Base-by-base conservation (phyloP, 2,888 invertebrate genomes). In the Trileptium ribeirensis region DNA sequence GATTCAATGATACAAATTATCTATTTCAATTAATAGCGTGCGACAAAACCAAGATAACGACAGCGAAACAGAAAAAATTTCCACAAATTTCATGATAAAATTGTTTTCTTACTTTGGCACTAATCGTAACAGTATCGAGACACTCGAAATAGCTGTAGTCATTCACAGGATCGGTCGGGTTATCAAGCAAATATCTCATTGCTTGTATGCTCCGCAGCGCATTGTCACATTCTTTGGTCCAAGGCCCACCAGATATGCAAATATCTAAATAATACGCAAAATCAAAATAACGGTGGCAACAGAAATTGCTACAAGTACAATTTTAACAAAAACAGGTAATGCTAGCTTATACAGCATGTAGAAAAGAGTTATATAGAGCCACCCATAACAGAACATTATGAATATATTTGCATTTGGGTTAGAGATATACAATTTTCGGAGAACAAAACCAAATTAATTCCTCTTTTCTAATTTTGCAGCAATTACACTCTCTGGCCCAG, bases 191-290 rank as follows among this genome's bases (percentile, higher is more conserved):
- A 0, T 94, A 93, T 33, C 93, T 92, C 89, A 94, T 92, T 81
- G 94, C 89, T 89, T 94, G 94, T 82, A 98, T 96, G 89, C 94
- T 94, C 84, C 97, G 91, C 80, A 97, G 93, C 0, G 97, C 97
- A 85, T 94, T 96, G 88, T 95, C 96, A 90, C 98, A 98, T 88
- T 98, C 97, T 89, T 94, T 95, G 90, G 97, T 96, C 0, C 97
- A 96, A 0, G 97, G 97, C 0, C 95, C 95, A 0, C 95, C 94
- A 51, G 93, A 93, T 0, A 95, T 95, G 88, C 94, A 94, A 1
- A 94, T 93, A 89, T 94, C 93, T 51, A 51, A 51, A 8, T 15
- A 51, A 51, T 24, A 51, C n/a, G 24, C 51, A 51, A 51, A 51
- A 51, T 51, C 51, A 51, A 51, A 24, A 8, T 51, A n/a, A n/a